Evolutionary conservation across 2,113 vertebrate species (phyloP).

Genomic region (Plotosus lineatus): DNA sequence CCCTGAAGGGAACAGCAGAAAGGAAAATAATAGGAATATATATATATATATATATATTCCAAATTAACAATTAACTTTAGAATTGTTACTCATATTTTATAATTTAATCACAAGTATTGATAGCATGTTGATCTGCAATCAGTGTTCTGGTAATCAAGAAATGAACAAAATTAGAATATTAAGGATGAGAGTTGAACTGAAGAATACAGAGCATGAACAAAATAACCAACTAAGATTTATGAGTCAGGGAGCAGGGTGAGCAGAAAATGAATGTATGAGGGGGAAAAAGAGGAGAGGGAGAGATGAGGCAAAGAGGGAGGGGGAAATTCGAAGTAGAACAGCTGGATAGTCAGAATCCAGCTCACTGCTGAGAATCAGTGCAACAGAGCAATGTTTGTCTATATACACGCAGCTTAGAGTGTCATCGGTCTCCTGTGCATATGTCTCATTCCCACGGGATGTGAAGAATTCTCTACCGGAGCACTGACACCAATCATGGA

Average conservation of each 20-base stretch:
- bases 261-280: constrained; percentile 14
- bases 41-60: too few species aligned
- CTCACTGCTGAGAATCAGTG: constrained; percentile 41
- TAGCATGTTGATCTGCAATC: not conserved
- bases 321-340: constrained; percentile 48
- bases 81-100: too few species aligned
- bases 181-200: not conserved
- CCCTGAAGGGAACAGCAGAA: too few species aligned
- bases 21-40: too few species aligned
- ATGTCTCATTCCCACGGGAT: constrained; percentile 8
- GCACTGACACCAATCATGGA: constrained; percentile 34
- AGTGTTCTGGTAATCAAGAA: not conserved
- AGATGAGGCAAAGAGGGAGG: constrained; percentile 42
- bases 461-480: constrained; percentile 32
- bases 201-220: constrained; percentile 16
- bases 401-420: not conserved
- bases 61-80: too few species aligned
- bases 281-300: constrained; percentile 8
- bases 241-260: not conserved
- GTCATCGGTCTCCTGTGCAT: constrained; percentile 1
- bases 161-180: not conserved
- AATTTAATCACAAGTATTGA: not conserved
- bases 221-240: constrained; percentile 11
- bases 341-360: constrained; percentile 47
- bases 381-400: constrained; percentile 20